Evolutionary conservation across 2,888 invertebrate genomes (phyloP).

Genomic region (Branchipolynoe longqiensis): DNA sequence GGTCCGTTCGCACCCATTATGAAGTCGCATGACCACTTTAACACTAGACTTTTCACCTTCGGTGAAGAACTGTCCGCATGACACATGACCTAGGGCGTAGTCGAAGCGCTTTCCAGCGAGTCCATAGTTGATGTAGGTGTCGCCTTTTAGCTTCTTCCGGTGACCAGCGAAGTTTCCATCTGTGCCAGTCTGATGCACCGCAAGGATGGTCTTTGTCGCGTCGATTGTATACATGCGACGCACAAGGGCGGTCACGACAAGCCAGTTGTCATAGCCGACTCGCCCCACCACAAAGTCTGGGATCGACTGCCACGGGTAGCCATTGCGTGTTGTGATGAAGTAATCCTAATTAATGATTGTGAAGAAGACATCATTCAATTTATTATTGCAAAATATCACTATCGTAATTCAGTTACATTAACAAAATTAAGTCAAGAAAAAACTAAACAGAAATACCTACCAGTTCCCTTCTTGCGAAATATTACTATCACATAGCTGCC

Average conservation of each 20-base stretch:
- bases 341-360: too few relatives aligned
- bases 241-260: slow-evolving; percentile 58
- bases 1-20: slow-evolving; percentile 52
- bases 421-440: too few relatives aligned
- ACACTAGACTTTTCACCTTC: neutral
- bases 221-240: slow-evolving; percentile 55
- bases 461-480: too few relatives aligned
- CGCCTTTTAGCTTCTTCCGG: slow-evolving; percentile 54
- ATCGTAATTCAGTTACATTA: too few relatives aligned
- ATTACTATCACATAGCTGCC: too few relatives aligned
- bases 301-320: slow-evolving; percentile 60
- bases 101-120: slow-evolving; percentile 43
- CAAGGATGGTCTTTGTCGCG: slow-evolving; percentile 45
- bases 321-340: slow-evolving; percentile 53
- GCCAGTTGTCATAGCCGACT: slow-evolving; percentile 63
- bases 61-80: slow-evolving; percentile 58
- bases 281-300: slow-evolving; percentile 62
- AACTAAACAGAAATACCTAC: too few relatives aligned
- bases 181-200: slow-evolving; percentile 60
- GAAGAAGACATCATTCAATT: too few relatives aligned
- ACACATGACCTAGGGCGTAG: slow-evolving; percentile 58
- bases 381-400: too few relatives aligned
- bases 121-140: slow-evolving; percentile 52
- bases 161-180: slow-evolving; percentile 60
- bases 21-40: neutral